These are phyloP conservation scores for Muraenolepis orangiensis DNA, from an alignment of 2,797 vertebrate genomes.

Conservation along the genomic window DNA sequence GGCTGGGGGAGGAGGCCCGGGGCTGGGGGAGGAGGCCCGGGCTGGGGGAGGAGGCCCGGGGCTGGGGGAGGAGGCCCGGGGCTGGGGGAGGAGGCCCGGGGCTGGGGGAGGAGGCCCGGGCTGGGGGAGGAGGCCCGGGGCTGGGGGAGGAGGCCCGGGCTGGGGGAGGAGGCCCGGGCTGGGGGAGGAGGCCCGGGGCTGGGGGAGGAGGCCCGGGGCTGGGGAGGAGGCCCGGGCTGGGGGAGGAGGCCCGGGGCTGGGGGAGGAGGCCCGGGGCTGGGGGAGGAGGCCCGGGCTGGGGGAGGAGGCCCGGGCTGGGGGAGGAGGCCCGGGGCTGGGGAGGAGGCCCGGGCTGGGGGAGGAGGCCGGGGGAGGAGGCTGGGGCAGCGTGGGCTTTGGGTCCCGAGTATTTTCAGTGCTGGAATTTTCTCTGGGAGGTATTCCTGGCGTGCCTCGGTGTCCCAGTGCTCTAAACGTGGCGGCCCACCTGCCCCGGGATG, in stretches of 20 bases:
- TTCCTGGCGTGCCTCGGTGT: slow-evolving; percentile 58
- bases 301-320: slow-evolving; percentile 51
- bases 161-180: slow-evolving; percentile 28
- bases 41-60: slow-evolving; percentile 28
- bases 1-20: slow-evolving; percentile 29
- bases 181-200: slow-evolving; percentile 54
- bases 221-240: slow-evolving; percentile 51
- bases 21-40: slow-evolving; percentile 52
- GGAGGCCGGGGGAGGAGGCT: slow-evolving; percentile 40
- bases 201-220: slow-evolving; percentile 28
- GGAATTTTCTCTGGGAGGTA: slow-evolving; percentile 63
- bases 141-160: slow-evolving; percentile 54
- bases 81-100: slow-evolving; percentile 28
- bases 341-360: slow-evolving; percentile 52
- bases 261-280: slow-evolving; percentile 51
- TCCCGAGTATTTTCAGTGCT: slow-evolving; percentile 61
- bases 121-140: slow-evolving; percentile 28
- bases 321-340: slow-evolving; percentile 29
- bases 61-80: slow-evolving; percentile 54
- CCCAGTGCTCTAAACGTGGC: slow-evolving; percentile 44
- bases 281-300: slow-evolving; percentile 26
- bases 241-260: slow-evolving; percentile 28
- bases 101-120: slow-evolving; percentile 54
- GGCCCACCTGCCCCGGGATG: slow-evolving; percentile 40
- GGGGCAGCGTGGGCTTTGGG: slow-evolving; percentile 25